Base-by-base conservation (phyloP, 2,113 vertebrate species). In the Bubo scandiacus region DNA sequence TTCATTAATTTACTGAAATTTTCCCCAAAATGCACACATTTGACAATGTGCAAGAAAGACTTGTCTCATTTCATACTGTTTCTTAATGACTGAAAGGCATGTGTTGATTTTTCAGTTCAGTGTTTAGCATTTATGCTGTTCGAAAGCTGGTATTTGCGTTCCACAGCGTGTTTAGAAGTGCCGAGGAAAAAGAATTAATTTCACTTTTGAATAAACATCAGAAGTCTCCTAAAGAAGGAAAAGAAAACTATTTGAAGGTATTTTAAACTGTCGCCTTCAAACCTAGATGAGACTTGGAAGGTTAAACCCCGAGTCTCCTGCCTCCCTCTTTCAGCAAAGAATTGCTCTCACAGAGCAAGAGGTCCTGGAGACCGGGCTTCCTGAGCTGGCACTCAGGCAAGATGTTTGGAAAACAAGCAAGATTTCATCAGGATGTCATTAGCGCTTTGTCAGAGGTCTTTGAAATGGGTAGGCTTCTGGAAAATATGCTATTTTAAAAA, bases 1-100 rank as follows among this genome's bases (percentile, higher is more conserved):
- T 85, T 93, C 82, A 88, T 96, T 94, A 95, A 95, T 97, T 96
- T 95, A 81, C 74, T 13, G 9, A 84, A 59, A 55, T 95, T 82
- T 93, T 23, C 91, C 82, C 78, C 70, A 62, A 81, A 92, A 91
- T n/a, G 52, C 65, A 79, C 43, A 43, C 77, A 66, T 92, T 70
- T 91, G 70, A 95, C 90, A 93, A 86, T 16, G 52, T 73, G 78
- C 55, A 72, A 51, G 79, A 47, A 94, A 87, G 30, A 32, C 42
- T 62, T 72, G 26, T 85, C 55, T 81, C 42, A 42, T 96, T 95
- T 91, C 45, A 38, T 71, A 74, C 1, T 8, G 51, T 86, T 90
- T 83, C 91, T 54, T 79, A 91, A 93, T 52, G 81, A 61, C 73
- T 84, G 57, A 91, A 91, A 95, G 45, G 63, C 79, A 67, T 52